phyloP scores from a whole-genome alignment of 2,113 vertebrate species.

The Acrocephalus arundinaceus region DNA sequence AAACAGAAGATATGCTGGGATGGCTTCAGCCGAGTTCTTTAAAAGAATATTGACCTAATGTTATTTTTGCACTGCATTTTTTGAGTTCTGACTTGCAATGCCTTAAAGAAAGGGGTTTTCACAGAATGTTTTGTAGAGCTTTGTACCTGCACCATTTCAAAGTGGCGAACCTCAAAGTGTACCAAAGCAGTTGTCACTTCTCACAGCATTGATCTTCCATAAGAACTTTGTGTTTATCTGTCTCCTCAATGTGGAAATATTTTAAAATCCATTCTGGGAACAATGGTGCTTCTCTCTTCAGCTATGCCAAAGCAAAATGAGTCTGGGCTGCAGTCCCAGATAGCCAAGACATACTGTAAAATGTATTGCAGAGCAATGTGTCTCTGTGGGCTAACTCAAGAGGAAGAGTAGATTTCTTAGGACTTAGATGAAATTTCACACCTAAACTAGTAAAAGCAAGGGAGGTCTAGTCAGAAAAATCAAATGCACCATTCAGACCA shows the following conservation, averaged over 20 bases:
- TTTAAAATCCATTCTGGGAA: background rate
- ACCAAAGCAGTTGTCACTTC: background rate
- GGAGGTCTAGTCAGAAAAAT: background rate
- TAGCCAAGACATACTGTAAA: background rate
- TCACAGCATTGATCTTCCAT: fast-evolving
- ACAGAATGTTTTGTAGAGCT: background rate
- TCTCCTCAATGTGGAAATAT: background rate
- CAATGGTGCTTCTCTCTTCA: background rate
- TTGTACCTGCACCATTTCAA: background rate
- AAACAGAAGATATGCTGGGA: background rate
- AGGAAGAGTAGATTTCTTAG: background rate
- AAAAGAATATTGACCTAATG: background rate
- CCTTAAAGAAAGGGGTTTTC: background rate
- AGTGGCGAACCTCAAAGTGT: background rate
- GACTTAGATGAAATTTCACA: background rate
- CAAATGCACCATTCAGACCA: background rate
- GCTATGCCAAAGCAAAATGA: background rate
- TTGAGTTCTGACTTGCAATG: background rate
- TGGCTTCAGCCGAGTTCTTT: background rate
- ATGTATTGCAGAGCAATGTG: background rate
- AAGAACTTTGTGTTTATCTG: background rate
- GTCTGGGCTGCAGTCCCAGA: background rate
- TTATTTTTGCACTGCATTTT: background rate
- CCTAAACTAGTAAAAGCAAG: background rate
- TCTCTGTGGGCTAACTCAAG: background rate